Conservation (phyloP, 2,797 vertebrate genomes). For the Oryzias dopingdopingensis region DNA sequence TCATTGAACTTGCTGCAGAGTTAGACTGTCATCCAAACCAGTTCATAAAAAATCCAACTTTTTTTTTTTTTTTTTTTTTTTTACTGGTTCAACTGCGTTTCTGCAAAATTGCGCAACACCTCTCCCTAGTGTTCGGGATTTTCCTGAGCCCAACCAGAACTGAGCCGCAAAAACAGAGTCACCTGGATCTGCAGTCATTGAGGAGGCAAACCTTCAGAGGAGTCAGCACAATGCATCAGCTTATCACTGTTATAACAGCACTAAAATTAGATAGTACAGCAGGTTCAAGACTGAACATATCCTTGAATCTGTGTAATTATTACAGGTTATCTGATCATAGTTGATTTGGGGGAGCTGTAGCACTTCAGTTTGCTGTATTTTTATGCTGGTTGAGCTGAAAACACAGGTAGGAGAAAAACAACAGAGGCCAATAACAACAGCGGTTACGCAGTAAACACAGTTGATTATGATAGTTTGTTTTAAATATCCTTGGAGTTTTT, state of each 20-base stretch:
- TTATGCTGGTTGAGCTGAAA: constrained; percentile 53
- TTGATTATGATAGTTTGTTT: constrained; percentile 6
- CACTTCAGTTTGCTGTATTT: constrained; percentile 50
- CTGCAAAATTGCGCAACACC: constrained; percentile 20
- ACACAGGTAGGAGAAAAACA: constrained; percentile 35
- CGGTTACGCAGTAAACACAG: constrained; percentile 40
- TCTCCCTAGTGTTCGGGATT: constrained; percentile 53
- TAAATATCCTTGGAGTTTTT: too few species aligned
- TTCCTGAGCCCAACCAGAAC: constrained; percentile 19
- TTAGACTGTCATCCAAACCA: not conserved
- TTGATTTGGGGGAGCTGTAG: constrained; percentile 35
- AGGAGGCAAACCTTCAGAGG: not conserved
- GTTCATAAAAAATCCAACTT: not conserved
- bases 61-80: not conserved
- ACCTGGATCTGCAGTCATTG: constrained; percentile 10
- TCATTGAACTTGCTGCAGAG: not conserved
- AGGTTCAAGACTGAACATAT: constrained; percentile 18
- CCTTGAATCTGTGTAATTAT: constrained; percentile 24
- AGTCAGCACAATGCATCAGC: constrained; percentile 10
- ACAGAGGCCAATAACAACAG: constrained; percentile 61
- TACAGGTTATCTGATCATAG: constrained; percentile 43
- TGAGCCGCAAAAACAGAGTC: constrained; percentile 14
- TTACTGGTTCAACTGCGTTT: not conserved
- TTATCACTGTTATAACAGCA: not conserved
- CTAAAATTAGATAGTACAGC: constrained; percentile 17